Conservation (phyloP, 2,888 invertebrate species). For the Nudaria mundana region DNA sequence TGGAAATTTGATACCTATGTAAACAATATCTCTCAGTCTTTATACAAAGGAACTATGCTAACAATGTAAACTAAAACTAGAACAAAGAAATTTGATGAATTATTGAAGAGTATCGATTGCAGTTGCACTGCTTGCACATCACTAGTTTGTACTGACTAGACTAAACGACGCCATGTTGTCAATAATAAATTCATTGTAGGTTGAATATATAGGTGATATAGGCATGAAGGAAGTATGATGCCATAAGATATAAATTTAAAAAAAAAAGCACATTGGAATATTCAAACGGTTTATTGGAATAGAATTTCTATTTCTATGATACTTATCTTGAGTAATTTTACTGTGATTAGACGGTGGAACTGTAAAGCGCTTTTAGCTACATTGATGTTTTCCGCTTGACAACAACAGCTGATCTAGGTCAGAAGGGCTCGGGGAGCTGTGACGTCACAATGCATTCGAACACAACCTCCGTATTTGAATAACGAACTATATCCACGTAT, state of each 20-base stretch:
- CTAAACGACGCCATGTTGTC: conserved; percentile 47
- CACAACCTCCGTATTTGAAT: conserved; percentile 28
- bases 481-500: conserved; percentile 27
- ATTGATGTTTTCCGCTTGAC: conserved; percentile 54
- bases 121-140: conserved; percentile 16
- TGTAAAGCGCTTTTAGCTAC: conserved; percentile 31
- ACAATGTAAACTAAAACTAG: background rate
- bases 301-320: conserved; percentile 13
- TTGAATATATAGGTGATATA: no score
- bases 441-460: conserved; percentile 65
- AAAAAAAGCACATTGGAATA: conserved; percentile 11
- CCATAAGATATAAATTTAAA: no score
- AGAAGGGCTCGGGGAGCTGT: conserved; percentile 58
- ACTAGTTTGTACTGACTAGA: conserved; percentile 42
- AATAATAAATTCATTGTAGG: no score
- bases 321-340: no score
- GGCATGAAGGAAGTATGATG: no score
- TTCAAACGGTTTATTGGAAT: no score
- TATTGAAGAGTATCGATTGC: conserved; percentile 3
- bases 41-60: background rate
- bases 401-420: conserved; percentile 61
- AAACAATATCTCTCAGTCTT: background rate
- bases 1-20: conserved; percentile 5
- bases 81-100: conserved; percentile 11
- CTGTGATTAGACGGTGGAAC: conserved; percentile 12